Conservation (phyloP, 2,888 invertebrate genomes). For the Dastarcus helophoroides region DNA sequence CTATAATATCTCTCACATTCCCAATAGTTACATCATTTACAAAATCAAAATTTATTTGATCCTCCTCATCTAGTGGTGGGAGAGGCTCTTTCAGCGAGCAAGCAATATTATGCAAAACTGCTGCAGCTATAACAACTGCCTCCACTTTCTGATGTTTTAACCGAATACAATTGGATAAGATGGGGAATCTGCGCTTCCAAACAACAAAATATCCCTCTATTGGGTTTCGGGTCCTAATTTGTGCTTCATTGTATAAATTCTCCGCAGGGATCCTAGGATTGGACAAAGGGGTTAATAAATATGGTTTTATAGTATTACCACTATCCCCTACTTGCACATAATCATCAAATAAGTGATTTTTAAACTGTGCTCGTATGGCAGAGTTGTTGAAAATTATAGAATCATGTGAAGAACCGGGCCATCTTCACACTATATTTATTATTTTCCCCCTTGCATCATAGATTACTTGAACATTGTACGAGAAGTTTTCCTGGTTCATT, state of each 20-base stretch:
- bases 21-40: slow-evolving; percentile 5
- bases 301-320: slow-evolving; percentile 12
- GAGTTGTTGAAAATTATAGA: slow-evolving; percentile 9
- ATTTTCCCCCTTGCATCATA: slow-evolving; percentile 6
- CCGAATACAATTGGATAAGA: slow-evolving; percentile 4
- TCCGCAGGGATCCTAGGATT: slow-evolving; percentile 13
- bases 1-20: neutral
- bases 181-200: slow-evolving; percentile 17
- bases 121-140: neutral
- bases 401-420: slow-evolving; percentile 6
- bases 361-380: slow-evolving; percentile 8
- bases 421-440: slow-evolving; percentile 6
- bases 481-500: neutral
- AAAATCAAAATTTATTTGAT: slow-evolving; percentile 3
- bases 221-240: slow-evolving; percentile 15
- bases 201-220: slow-evolving; percentile 15
- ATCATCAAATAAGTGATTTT: slow-evolving; percentile 7
- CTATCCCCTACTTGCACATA: slow-evolving; percentile 12
- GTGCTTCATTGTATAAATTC: slow-evolving; percentile 17
- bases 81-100: neutral
- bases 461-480: slow-evolving; percentile 4
- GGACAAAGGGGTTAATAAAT: slow-evolving; percentile 15
- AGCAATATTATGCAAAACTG: slow-evolving; percentile 3
- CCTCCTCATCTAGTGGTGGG: slow-evolving; percentile 4
- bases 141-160: neutral